Conservation (phyloP, 2,113 vertebrate genomes). For the Macheiramphus alcinus region DNA sequence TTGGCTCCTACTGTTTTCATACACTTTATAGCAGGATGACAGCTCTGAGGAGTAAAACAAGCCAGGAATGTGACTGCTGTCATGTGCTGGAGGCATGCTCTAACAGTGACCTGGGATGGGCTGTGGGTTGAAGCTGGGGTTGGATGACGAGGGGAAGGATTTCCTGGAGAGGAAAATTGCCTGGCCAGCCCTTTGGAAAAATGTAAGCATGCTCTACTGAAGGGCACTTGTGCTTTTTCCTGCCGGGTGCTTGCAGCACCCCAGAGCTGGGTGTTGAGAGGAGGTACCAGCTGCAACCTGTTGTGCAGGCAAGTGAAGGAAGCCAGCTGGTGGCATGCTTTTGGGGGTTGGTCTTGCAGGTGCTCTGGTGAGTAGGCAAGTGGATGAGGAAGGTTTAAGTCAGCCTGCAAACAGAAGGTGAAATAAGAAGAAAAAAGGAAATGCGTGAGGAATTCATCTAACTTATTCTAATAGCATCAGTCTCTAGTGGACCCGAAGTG, state of each 20-base stretch:
- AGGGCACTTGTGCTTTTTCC: not conserved
- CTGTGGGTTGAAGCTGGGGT: not conserved
- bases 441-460: not conserved
- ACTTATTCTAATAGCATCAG: fast-evolving
- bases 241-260: not conserved
- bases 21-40: not conserved
- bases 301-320: not conserved
- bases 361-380: not conserved
- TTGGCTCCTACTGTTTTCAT: not conserved
- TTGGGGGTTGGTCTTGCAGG: not conserved
- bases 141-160: conserved; percentile 17
- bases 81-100: not conserved
- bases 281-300: not conserved
- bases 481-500: not conserved
- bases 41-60: not conserved
- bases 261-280: not conserved
- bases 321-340: not conserved
- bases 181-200: not conserved
- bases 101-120: not conserved
- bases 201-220: not conserved
- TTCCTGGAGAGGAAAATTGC: conserved; percentile 28
- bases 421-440: not conserved
- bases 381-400: not conserved
- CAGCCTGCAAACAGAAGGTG: not conserved
- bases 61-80: conserved; percentile 8